Evolutionary conservation across 1,140 invertebrate genomes (phyloP), one percentile per base, ranked within the genome.

Genomic region (Diuraphis noxia): DNA sequence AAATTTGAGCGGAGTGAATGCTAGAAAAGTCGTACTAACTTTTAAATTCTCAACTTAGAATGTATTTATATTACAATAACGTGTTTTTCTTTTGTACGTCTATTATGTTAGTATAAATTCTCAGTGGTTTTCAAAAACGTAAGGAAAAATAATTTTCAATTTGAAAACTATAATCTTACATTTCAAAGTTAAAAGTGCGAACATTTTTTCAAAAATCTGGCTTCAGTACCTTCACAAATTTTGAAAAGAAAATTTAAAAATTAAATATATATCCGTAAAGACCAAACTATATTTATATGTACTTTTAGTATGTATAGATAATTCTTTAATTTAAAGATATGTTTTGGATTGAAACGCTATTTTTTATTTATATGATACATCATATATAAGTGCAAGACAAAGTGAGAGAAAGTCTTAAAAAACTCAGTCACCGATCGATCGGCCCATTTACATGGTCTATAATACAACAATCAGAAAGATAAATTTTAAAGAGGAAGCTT

Each of bases 331-430:
- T 82, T 86, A 86, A 86, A 23, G 25, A 49, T 49, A 86, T 8
- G n/a, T 86, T 86, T 30, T 34, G 34, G 34, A 46, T 46, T 46
- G 41, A 23, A 85, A 19, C n/a, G 4, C 41, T 46, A 85, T 9
- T 21, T 23, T 49, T 82, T 49, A 25, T 86, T 36, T 21, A 85
- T 23, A 85, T 34, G 13, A 23, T 49, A 85, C 21, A 38, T 30
- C 5, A 63, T 40, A 5, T 40, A 5, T 87, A 56, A 8, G 56
- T 87, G 46, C 52, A 88, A 88, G 63, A 88, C 52, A 63, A 88
- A 63, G 25, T 63, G 52, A 88, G 86, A 88, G 86, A 88, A 88
- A 88, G 86, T 87, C 85, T 87, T 38, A 25, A 34, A 56, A 30
- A 87, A 46, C 41, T 49, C 43, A 46, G 84, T 85, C 85, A 4